Percentiles rank a stretch among this genome's conserved stretches.
phyloP scores from a whole-genome alignment of 2,797 vertebrate genomes.

The Argentina silus region DNA sequence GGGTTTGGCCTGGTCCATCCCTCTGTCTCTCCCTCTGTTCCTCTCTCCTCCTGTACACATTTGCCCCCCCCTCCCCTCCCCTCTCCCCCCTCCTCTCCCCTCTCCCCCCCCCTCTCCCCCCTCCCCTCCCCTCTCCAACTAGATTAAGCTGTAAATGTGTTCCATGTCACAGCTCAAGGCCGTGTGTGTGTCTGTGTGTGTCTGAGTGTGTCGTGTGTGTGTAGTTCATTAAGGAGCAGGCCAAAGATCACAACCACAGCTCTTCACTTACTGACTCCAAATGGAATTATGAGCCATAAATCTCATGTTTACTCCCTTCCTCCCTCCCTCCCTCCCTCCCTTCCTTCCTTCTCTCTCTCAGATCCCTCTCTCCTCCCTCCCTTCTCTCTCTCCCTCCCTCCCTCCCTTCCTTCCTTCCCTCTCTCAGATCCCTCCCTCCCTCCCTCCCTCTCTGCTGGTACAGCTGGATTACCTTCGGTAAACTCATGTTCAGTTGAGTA shows the following conservation, averaged over 20 bases:
- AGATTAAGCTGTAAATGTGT: constrained; percentile 42
- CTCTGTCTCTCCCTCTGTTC: neutral
- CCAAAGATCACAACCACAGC: constrained; percentile 49
- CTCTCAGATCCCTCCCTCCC: constrained; percentile 11
- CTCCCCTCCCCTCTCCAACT: neutral
- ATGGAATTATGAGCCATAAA: constrained; percentile 48
- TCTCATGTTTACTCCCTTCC: constrained; percentile 3
- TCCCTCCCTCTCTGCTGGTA: constrained; percentile 55
- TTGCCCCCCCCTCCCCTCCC: neutral
- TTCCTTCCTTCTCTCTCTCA: neutral
- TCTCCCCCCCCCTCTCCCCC: constrained; percentile 1
- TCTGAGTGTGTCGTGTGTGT: constrained; percentile 11
- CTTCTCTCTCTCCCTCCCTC: constrained; percentile 42
- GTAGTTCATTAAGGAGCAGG: constrained; percentile 43
- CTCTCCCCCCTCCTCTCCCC: neutral
- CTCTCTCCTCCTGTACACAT: neutral
- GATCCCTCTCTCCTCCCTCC: neutral
- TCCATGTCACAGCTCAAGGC: constrained; percentile 41
- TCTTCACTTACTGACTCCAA: constrained; percentile 30
- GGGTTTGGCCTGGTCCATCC: neutral
- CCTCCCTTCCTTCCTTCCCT: constrained; percentile 42
- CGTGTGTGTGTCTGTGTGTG: constrained; percentile 6
- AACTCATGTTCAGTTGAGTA: too few relatives aligned
- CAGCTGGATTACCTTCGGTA: too few relatives aligned
- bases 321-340: constrained; percentile 4